phyloP scores from a whole-genome alignment of 1,140 invertebrate genomes.

The Scaptodrosophila lebanonensis region DNA sequence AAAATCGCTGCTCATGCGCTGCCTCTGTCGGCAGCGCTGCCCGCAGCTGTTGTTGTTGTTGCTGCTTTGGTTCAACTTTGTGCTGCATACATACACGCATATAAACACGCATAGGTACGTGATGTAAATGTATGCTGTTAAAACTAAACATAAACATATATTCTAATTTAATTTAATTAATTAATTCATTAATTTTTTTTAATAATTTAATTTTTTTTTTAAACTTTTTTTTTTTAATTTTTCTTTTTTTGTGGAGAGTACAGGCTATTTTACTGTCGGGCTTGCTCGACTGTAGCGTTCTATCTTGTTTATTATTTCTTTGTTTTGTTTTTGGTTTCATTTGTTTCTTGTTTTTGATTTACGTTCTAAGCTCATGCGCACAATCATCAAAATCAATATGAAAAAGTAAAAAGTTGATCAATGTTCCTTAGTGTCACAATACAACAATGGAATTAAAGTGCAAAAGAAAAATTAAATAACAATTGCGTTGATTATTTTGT shows the following conservation, averaged over 20 bases:
- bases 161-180: constrained; percentile 28
- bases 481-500: constrained; percentile 72
- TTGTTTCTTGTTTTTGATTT: constrained; percentile 13
- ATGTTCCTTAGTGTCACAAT: constrained; percentile 37
- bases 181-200: constrained; percentile 16
- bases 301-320: constrained; percentile 11
- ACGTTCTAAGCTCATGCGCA: constrained; percentile 56
- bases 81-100: too few species aligned
- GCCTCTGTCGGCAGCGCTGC: too few species aligned
- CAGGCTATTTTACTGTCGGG: too few species aligned
- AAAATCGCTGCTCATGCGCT: too few species aligned
- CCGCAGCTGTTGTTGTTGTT: too few species aligned
- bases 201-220: constrained; percentile 30
- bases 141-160: background rate
- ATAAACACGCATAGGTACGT: too few species aligned
- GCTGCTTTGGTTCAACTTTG: too few species aligned
- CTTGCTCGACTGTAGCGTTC: too few species aligned
- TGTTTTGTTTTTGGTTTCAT: constrained; percentile 8
- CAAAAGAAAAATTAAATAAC: constrained; percentile 24
- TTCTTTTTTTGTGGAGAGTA: constrained; percentile 19
- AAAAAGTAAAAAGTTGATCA: constrained; percentile 21
- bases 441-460: constrained; percentile 66
- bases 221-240: constrained; percentile 20
- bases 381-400: constrained; percentile 48
- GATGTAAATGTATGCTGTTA: too few species aligned